phyloP scores from a whole-genome alignment of 2,888 invertebrate genomes.

The Unio delphinus region DNA sequence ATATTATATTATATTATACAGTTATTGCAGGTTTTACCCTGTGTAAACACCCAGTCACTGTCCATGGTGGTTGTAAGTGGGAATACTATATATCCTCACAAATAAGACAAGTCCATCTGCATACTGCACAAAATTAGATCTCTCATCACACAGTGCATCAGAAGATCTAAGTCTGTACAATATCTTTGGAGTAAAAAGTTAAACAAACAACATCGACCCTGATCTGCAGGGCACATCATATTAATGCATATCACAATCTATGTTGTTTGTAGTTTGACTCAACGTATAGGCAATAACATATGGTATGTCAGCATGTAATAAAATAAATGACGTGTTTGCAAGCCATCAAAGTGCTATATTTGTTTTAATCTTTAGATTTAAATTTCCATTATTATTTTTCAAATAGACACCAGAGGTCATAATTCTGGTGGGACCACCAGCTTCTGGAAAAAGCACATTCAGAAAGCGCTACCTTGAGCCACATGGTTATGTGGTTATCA shows the following conservation, averaged over 20 bases:
- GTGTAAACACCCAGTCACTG: too few relatives aligned
- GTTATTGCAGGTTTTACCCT: too few relatives aligned
- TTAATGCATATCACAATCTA: not conserved
- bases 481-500: conserved; percentile 64
- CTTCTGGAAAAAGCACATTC: conserved; percentile 67
- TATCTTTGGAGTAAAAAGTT: too few relatives aligned
- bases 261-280: not conserved
- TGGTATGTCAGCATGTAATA: not conserved
- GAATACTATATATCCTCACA: too few relatives aligned
- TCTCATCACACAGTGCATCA: too few relatives aligned
- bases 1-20: too few relatives aligned
- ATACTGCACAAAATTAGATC: too few relatives aligned
- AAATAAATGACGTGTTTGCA: not conserved
- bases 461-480: conserved; percentile 55
- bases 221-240: too few relatives aligned
- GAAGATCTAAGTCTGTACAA: too few relatives aligned
- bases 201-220: too few relatives aligned
- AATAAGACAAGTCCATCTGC: too few relatives aligned
- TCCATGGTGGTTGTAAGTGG: too few relatives aligned
- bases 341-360: not conserved
- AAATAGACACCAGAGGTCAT: conserved; percentile 61
- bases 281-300: not conserved
- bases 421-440: conserved; percentile 67
- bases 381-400: not conserved
- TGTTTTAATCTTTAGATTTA: not conserved